Base-by-base conservation (phyloP, 2,797 vertebrate genomes). In the Remorina albescens region DNA sequence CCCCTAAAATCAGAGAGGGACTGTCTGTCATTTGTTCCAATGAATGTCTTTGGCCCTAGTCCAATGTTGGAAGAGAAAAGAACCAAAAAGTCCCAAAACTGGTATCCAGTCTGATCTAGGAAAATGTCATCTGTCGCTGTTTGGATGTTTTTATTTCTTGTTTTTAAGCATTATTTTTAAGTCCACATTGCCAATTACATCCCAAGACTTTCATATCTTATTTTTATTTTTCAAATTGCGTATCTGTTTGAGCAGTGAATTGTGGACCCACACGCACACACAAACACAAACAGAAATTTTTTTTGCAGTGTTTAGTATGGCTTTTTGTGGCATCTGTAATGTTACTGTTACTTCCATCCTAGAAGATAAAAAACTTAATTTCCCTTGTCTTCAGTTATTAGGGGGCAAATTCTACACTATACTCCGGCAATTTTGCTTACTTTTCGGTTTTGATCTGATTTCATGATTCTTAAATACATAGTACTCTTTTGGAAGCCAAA, bases 1-100 rank as follows among this genome's bases (percentile, higher is more conserved):
- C 65, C 47, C 21, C 60, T 34, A 55, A 51, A 82, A 77, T 67
- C 25, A 59, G 25, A 68, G 76, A 64, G 51, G 51, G 37, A 78
- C 78, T 64, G 71, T 63, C 51, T 84, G 82, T 84, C 70, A 78
- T 80, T 63, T 74, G 75, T 76, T 81, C 85, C 86, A 72, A 85
- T 80, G 62, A 84, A 83, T 80, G 74, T 78, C 56, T 81, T 64
- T 84, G 84, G 72, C 61, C 21, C 4, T 25, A 44, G 46, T 85
- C 73, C 80, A 81, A 47, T 72, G 34, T 67, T 76, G 49, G 64
- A 71, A 57, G 62, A 72, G 66, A 82, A 80, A 80, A 81, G 21
- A 10, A 74, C 47, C 44, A 58, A 53, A 81, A 76, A 44, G 68
- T 80, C 63, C 25, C 57, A 68, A 26, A 73, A 62, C 78, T 81